Evolutionary conservation across 2,797 vertebrate species (phyloP).

Genomic region (Silurus aristotelis): DNA sequence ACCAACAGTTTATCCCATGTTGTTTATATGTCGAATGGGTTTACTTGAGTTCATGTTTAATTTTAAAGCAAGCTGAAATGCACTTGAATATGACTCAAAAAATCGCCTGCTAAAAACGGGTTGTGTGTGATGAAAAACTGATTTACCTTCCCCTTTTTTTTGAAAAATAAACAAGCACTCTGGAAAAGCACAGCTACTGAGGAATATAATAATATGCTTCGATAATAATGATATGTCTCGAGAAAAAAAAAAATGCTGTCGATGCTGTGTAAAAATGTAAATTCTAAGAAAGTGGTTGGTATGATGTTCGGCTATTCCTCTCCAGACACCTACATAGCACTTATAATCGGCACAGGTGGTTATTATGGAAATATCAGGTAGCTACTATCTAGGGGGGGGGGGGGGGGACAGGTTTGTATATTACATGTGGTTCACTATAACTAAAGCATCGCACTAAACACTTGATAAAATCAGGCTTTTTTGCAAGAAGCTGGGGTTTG

Average conservation of each 20-base stretch:
- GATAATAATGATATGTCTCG: background rate
- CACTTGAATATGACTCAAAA: background rate
- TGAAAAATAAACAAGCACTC: background rate
- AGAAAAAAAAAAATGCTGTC: background rate
- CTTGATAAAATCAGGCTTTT: constrained; percentile 32
- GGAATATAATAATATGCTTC: constrained; percentile 8
- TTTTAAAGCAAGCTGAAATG: background rate
- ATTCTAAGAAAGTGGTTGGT: background rate
- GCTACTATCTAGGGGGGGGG: background rate
- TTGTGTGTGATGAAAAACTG: background rate
- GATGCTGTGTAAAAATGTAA: background rate
- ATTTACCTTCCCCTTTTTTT: background rate
- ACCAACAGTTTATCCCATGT: background rate
- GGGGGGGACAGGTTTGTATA: constrained; percentile 23
- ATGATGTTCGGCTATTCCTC: background rate
- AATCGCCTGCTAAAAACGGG: background rate
- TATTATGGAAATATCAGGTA: constrained; percentile 36
- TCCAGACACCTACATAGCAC: constrained; percentile 18
- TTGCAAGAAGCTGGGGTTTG: background rate
- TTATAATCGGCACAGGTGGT: constrained; percentile 19
- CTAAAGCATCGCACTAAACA: background rate
- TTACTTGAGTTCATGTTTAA: background rate
- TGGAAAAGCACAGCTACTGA: background rate
- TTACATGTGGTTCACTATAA: background rate
- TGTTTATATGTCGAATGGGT: background rate